Evolutionary conservation across 2,797 vertebrate species (phyloP).

Genomic region (Heterohyrax brucei): DNA sequence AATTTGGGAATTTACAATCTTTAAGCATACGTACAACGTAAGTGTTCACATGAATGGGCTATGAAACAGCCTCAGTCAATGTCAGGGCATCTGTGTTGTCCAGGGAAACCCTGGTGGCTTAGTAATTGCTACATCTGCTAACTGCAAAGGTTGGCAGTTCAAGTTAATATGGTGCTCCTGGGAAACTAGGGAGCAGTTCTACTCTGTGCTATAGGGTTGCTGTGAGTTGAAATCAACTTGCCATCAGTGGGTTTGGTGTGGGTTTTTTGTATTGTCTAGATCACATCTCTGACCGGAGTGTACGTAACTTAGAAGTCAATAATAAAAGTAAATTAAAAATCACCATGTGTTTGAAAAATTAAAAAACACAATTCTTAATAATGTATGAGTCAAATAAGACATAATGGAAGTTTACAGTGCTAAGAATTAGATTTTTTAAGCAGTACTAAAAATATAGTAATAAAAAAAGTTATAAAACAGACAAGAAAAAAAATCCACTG

Average conservation of each 20-base stretch:
- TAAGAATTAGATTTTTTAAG: constrained; percentile 8
- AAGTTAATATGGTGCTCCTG: too few relatives aligned
- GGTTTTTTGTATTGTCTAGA: neutral
- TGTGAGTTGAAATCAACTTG: too few relatives aligned
- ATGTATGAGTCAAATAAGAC: neutral
- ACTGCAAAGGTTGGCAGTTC: too few relatives aligned
- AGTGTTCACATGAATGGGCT: neutral
- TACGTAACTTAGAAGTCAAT: neutral
- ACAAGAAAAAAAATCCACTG: too few relatives aligned
- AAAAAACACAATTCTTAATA: neutral
- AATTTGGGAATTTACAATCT: neutral
- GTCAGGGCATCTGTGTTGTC: neutral
- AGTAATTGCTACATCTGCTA: too few relatives aligned
- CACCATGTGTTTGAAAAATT: neutral
- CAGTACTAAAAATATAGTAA: neutral
- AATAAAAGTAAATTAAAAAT: constrained; percentile 24
- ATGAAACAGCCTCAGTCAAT: neutral
- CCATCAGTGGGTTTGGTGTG: too few relatives aligned
- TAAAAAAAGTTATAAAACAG: neutral
- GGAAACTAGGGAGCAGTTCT: too few relatives aligned
- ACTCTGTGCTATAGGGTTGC: too few relatives aligned
- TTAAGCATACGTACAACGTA: neutral
- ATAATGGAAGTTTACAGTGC: neutral
- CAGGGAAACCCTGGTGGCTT: neutral
- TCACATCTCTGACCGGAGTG: neutral